phyloP scores from a whole-genome alignment of 92 coral and sea anemone genomes.

The Parazoanthus swiftii region DNA sequence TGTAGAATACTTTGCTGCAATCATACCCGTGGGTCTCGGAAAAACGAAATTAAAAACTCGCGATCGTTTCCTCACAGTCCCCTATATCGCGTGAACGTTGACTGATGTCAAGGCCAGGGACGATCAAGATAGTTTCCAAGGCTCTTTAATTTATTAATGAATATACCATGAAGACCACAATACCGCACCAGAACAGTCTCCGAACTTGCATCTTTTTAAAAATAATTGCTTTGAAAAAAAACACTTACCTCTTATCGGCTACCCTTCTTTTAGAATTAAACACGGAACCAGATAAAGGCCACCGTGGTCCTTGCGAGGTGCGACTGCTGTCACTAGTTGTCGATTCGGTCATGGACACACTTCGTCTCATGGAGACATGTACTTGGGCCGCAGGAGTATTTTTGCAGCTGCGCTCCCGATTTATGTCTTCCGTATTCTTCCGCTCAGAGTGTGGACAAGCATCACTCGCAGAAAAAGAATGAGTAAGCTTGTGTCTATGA shows the following conservation, averaged over 20 bases:
- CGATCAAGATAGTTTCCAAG: background rate
- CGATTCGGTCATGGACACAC: constrained; percentile 72
- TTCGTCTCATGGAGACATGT: constrained; percentile 47
- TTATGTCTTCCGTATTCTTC: constrained; percentile 2
- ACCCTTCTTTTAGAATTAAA: constrained; percentile 65
- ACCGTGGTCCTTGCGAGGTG: constrained; percentile 39
- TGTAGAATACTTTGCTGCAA: background rate
- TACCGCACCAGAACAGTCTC: background rate
- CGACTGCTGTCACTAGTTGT: constrained; percentile 44
- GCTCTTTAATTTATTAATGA: constrained; percentile 11
- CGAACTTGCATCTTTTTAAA: background rate
- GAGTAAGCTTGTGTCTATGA: constrained; percentile 62
- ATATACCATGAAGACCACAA: constrained; percentile 7
- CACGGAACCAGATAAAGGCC: constrained; percentile 61
- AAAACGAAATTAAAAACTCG: too few species aligned
- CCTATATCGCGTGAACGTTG: background rate
- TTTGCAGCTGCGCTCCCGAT: constrained; percentile 4
- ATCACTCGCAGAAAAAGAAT: constrained; percentile 79
- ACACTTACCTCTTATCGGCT: constrained; percentile 76
- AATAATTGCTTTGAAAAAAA: background rate
- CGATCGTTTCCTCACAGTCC: background rate
- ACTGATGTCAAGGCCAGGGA: background rate
- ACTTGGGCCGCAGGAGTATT: constrained; percentile 31
- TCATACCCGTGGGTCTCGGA: too few species aligned
- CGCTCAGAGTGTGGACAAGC: constrained; percentile 44